A percentile compares a stretch with the other conserved stretches of the same genome.
phyloP scores from a whole-genome alignment of 2,888 invertebrate species.

The Parnassius mnemosyne region DNA sequence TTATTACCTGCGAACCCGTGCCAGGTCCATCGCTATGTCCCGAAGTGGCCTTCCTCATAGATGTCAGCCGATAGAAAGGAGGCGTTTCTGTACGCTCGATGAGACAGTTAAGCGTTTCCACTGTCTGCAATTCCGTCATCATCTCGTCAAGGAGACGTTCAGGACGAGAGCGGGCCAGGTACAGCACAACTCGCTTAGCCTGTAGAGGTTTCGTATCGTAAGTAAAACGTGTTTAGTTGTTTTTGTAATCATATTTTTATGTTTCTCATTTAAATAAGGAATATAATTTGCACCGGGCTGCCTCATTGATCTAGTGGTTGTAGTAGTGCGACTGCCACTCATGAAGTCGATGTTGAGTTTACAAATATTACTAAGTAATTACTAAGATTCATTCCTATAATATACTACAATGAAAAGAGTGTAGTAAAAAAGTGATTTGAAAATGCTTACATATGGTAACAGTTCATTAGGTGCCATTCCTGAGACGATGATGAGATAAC shows the following conservation, averaged over 20 bases:
- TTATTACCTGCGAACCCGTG: constrained; percentile 64
- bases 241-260: too few species aligned
- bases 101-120: constrained; percentile 96
- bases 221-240: too few species aligned
- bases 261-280: too few species aligned
- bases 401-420: too few species aligned
- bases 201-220: constrained; percentile 49
- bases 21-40: constrained; percentile 73
- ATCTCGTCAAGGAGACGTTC: constrained; percentile 97
- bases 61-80: constrained; percentile 97
- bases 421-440: neutral
- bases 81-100: constrained; percentile 99
- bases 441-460: constrained; percentile 91
- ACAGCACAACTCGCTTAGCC: constrained; percentile 97
- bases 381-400: too few species aligned
- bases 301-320: too few species aligned
- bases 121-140: constrained; percentile 98
- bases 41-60: constrained; percentile 94
- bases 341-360: too few species aligned
- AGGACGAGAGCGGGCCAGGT: constrained; percentile 94
- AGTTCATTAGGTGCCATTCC: constrained; percentile 98
- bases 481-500: constrained; percentile 97
- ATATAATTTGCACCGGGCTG: too few species aligned
- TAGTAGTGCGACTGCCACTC: too few species aligned
- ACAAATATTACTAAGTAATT: too few species aligned